Base-by-base conservation (phyloP, 2,113 vertebrate species). In the Lophius piscatorius region DNA sequence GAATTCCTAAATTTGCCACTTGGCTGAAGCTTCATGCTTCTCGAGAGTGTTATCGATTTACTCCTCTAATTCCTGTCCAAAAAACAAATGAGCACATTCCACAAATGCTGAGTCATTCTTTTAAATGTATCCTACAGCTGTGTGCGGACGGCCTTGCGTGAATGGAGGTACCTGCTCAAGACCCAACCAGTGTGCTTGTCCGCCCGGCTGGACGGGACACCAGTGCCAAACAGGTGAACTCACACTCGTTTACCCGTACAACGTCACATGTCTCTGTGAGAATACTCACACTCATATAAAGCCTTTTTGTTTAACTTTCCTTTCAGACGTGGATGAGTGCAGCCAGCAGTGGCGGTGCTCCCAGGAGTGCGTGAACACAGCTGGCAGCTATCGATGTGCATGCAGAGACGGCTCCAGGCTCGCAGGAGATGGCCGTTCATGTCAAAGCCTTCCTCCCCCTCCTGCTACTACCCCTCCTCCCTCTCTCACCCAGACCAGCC, bases 241-340 rank as follows among this genome's bases (percentile, higher is more conserved):
- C 35, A 34, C 17, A 54, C 22, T 51, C 41, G 31, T 14, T 9
- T 10, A 55, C 50, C 21, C 36, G 21, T 21, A 61, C 6, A 24
- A 5, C 12, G 49, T 9, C 34, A 41, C 31, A 33, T 6, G 34
- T 42, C 12, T 38, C 16, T 17, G 23, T 5, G 5, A 28, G 21
- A 46, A 17, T 7, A 20, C n/a, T 31, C 23, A 46, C 38, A 16
- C 34, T 18, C 21, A 7, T 0, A 1, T 38, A 6, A 40, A 28
- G 28, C 11, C 7, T 22, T 28, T 11, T 1, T n/a, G 12, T 46
- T 12, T 34, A 11, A 44, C 7, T 24, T 14, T 4, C 41, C 34
- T 28, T 20, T 52, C 70, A 98, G 96, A 98, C 0, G 85, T 95
- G 82, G 94, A 96, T 0, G 97, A 98, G 34, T 96, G 96, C 3